Conservation (phyloP, 2,113 vertebrate species). For the Nothoprocta pentlandii region DNA sequence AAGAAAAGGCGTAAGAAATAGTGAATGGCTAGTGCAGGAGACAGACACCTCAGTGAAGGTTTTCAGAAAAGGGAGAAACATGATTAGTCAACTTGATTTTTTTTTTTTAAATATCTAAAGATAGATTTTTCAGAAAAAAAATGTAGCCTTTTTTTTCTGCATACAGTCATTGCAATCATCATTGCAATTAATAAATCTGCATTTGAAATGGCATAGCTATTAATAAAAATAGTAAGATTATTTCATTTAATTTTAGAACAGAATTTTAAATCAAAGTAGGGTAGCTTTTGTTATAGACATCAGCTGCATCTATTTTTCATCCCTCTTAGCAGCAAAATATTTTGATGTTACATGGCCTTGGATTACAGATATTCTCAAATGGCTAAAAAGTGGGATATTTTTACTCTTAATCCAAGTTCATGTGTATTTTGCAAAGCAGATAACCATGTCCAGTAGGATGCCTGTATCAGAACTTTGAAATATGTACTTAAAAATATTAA, state of each 20-base stretch:
- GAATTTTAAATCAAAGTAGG: background rate
- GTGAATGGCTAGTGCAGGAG: background rate
- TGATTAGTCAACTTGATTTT: background rate
- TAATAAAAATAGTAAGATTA: background rate
- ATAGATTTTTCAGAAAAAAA: background rate
- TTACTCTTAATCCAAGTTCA: background rate
- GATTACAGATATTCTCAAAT: background rate
- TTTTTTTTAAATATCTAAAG: background rate
- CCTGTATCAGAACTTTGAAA: background rate
- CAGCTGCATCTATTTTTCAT: background rate
- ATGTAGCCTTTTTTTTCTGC: rapidly evolving
- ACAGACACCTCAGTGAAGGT: background rate
- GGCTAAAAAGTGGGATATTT: rapidly evolving
- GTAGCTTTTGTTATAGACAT: background rate
- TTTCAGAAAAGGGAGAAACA: background rate
- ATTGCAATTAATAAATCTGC: background rate
- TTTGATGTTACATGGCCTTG: background rate
- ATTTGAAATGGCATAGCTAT: background rate
- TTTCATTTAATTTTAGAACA: background rate
- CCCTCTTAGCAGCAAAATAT: background rate
- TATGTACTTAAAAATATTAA: background rate
- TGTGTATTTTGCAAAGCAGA: background rate
- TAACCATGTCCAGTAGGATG: rapidly evolving
- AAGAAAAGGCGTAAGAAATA: background rate
- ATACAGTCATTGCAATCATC: background rate